Evolutionary conservation across 2,888 invertebrate species (phyloP).

Genomic region (Polyommatus icarus): DNA sequence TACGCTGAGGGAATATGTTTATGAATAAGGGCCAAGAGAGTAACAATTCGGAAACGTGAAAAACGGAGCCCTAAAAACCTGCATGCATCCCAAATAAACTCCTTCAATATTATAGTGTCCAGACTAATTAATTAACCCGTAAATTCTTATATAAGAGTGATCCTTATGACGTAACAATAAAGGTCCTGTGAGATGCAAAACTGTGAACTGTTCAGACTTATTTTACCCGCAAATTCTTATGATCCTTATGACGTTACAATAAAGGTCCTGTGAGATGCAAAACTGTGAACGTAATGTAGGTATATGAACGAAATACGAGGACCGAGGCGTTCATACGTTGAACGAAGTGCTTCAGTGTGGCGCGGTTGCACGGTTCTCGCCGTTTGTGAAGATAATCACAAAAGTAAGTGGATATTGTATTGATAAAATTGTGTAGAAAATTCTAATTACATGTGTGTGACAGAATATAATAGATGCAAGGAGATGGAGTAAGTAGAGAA

Average conservation of each 20-base stretch:
- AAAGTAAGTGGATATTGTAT: constrained; percentile 49
- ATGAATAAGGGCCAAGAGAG: no score
- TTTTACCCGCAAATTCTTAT: no score
- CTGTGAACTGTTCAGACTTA: neutral
- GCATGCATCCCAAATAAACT: neutral
- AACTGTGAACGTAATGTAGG: neutral
- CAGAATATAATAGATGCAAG: no score
- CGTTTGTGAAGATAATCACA: constrained; percentile 48
- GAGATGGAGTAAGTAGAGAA: neutral
- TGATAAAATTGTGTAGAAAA: no score
- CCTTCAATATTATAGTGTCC: neutral
- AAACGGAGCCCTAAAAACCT: no score
- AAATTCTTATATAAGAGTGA: no score
- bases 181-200: neutral
- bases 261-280: neutral
- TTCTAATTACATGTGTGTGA: no score
- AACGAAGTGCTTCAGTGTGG: constrained; percentile 53
- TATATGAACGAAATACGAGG: constrained; percentile 1
- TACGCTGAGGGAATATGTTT: no score
- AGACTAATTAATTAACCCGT: no score
- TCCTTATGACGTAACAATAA: no score
- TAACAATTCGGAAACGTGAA: no score
- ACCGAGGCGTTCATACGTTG: constrained; percentile 50
- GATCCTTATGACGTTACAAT: no score
- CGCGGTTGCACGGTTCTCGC: constrained; percentile 52